These are phyloP conservation scores for Lydus trimaculatus DNA, from an alignment of 2,888 invertebrate genomes.

Conservation along the genomic window DNA sequence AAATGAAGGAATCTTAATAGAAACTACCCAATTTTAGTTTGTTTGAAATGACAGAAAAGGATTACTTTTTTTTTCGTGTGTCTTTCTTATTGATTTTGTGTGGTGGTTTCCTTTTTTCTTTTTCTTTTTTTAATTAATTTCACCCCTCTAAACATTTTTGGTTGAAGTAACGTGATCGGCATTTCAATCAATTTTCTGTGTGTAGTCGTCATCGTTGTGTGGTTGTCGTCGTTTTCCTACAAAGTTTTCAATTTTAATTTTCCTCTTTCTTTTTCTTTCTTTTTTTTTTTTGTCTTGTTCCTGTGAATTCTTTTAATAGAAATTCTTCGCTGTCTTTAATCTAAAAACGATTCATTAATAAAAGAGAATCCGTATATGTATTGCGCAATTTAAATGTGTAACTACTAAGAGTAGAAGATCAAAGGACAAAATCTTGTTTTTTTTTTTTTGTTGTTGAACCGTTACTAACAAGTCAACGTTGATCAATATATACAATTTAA, in stretches of 20 bases:
- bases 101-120: background rate
- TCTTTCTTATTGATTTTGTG: background rate
- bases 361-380: background rate
- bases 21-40: background rate
- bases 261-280: background rate
- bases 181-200: constrained; percentile 1
- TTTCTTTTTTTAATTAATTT: background rate
- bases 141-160: background rate
- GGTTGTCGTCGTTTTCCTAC: background rate
- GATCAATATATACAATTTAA: background rate
- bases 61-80: background rate
- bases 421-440: background rate
- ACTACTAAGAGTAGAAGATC: background rate
- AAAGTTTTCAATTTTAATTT: constrained; percentile 6
- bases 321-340: background rate
- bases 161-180: background rate
- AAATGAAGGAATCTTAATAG: background rate
- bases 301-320: background rate
- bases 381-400: background rate
- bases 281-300: background rate
- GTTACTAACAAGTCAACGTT: background rate
- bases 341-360: background rate
- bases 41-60: background rate
- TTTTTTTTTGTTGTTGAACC: too few relatives aligned
- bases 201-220: too few relatives aligned